phyloP scores from a whole-genome alignment of 2,888 invertebrate genomes.

The Perizoma affinitatum region DNA sequence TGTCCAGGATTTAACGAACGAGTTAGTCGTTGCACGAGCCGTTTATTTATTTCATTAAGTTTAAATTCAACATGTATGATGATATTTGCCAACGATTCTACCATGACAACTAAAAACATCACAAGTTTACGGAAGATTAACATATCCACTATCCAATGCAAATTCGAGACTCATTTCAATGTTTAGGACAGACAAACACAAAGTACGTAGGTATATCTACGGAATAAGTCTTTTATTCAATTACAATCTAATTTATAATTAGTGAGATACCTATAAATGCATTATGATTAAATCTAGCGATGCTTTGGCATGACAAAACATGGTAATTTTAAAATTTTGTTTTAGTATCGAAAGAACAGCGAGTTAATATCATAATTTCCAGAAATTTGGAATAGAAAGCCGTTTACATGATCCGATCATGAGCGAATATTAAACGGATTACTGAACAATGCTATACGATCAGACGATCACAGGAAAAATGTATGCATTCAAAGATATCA shows the following conservation, averaged over 20 bases:
- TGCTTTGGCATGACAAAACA: slow-evolving; percentile 85
- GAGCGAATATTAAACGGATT: slow-evolving; percentile 13
- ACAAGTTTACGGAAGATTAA: slow-evolving; percentile 47
- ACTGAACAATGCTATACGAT: background rate
- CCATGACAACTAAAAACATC: slow-evolving; percentile 36
- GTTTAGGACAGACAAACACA: slow-evolving; percentile 63
- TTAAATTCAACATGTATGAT: slow-evolving; percentile 1
- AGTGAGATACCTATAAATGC: slow-evolving; percentile 84
- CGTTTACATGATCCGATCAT: slow-evolving; percentile 23
- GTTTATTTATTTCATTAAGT: too few species aligned
- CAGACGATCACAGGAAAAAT: background rate
- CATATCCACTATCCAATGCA: slow-evolving; percentile 39
- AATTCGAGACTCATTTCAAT: slow-evolving; percentile 75
- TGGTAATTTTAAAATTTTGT: slow-evolving; percentile 61
- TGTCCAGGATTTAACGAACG: too few species aligned
- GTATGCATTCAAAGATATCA: too few species aligned
- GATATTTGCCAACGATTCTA: slow-evolving; percentile 39
- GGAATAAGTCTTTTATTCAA: slow-evolving; percentile 82
- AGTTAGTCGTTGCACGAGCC: too few species aligned
- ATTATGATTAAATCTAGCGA: slow-evolving; percentile 81
- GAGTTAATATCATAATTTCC: slow-evolving; percentile 32
- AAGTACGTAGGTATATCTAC: slow-evolving; percentile 66
- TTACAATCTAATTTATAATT: slow-evolving; percentile 74
- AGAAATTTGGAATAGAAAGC: slow-evolving; percentile 20
- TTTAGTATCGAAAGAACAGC: slow-evolving; percentile 42